These are phyloP conservation scores for Phymorhynchus buccinoides DNA, from an alignment of 1,140 invertebrate genomes.

Conservation along the genomic window DNA sequence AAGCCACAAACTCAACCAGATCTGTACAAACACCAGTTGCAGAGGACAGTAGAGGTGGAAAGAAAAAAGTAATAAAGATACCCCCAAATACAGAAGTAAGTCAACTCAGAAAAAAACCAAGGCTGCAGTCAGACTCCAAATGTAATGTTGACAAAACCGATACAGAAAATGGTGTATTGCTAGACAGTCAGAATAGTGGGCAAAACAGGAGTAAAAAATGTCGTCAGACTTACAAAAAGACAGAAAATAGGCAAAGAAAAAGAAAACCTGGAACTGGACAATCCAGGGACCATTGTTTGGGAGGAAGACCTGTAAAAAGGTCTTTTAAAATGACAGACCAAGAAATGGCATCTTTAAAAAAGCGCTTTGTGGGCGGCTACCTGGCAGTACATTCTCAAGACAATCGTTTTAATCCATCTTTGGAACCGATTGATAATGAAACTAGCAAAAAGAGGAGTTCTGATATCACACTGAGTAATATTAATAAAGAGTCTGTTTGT, in stretches of 20 bases:
- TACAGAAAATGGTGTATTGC: too few species aligned
- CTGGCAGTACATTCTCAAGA: background rate
- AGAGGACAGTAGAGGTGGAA: background rate
- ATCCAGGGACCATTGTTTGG: background rate
- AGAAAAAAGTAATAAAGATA: background rate
- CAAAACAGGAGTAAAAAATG: too few species aligned
- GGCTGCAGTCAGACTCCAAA: background rate
- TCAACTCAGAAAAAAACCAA: background rate
- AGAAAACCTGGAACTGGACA: background rate
- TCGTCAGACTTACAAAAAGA: too few species aligned
- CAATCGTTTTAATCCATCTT: background rate
- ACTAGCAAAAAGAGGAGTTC: background rate
- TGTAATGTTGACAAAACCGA: too few species aligned
- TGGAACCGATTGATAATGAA: background rate
- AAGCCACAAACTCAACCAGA: background rate
- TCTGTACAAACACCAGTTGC: background rate
- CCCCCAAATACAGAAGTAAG: background rate
- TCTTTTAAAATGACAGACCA: background rate
- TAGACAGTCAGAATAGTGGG: too few species aligned
- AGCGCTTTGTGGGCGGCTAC: background rate
- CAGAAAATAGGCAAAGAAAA: background rate
- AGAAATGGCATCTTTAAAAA: background rate
- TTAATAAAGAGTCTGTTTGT: background rate
- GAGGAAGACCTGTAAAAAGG: conserved; percentile 12
- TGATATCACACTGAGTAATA: background rate